These are phyloP conservation scores for Macquaria ambigua DNA, from an alignment of 2,113 vertebrate species.

Conservation along the genomic window DNA sequence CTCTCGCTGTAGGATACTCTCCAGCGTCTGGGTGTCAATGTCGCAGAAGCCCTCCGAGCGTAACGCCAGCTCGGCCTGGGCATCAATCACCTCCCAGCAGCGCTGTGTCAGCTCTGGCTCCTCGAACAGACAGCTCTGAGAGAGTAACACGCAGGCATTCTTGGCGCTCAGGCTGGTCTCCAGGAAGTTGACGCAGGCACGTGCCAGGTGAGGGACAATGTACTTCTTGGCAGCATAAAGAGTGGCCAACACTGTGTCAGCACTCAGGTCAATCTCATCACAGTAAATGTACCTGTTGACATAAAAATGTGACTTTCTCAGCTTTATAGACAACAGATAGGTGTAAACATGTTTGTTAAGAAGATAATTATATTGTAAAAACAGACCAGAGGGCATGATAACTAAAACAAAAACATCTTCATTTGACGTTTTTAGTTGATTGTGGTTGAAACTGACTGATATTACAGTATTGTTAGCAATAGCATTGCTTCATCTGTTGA, in stretches of 20 bases:
- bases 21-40: constrained; percentile 96
- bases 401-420: background rate
- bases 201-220: constrained; percentile 97
- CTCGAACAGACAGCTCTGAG: constrained; percentile 97
- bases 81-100: constrained; percentile 99
- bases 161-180: constrained; percentile 98
- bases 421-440: background rate
- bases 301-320: constrained; percentile 34
- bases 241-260: constrained; percentile 96
- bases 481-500: background rate
- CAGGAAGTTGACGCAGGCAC: constrained; percentile 97
- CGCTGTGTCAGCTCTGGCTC: constrained; percentile 98
- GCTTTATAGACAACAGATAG: background rate
- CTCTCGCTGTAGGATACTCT: constrained; percentile 96
- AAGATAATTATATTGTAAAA: background rate
- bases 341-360: background rate
- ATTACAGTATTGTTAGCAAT: background rate
- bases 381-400: background rate
- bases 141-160: constrained; percentile 96
- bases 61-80: constrained; percentile 95
- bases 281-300: constrained; percentile 95
- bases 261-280: constrained; percentile 96
- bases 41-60: constrained; percentile 98
- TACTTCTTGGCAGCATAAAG: constrained; percentile 98
- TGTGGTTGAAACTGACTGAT: background rate